These are phyloP conservation scores for Steatocranus sp. DNA, from an alignment of 2,797 vertebrate species.

Conservation along the genomic window DNA sequence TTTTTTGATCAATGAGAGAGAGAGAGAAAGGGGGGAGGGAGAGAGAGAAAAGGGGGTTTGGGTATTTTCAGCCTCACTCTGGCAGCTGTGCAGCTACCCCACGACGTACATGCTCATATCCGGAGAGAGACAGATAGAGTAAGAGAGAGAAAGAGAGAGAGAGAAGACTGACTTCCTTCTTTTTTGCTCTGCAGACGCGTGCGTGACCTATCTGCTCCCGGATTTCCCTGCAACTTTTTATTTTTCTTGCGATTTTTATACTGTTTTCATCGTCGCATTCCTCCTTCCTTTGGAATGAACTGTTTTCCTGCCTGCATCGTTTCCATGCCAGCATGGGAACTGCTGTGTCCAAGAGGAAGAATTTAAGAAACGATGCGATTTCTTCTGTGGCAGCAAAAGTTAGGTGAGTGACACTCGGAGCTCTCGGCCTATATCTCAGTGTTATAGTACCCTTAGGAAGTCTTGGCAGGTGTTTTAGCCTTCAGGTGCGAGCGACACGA, in stretches of 20 bases:
- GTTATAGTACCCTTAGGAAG: background rate
- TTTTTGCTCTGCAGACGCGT: conserved; percentile 32
- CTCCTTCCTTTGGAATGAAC: conserved; percentile 74
- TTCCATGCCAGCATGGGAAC: conserved; percentile 92
- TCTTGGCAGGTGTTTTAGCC: background rate
- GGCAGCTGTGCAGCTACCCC: conserved; percentile 52
- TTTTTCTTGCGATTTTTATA: background rate
- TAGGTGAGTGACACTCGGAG: conserved; percentile 80
- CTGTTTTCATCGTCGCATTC: conserved; percentile 32
- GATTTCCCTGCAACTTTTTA: conserved; percentile 49
- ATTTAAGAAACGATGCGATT: conserved; percentile 93
- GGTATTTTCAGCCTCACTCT: conserved; percentile 57
- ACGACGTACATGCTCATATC: conserved; percentile 48
- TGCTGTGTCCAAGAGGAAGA: conserved; percentile 93
- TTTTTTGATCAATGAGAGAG: conserved; percentile 63
- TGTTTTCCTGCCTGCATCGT: conserved; percentile 70
- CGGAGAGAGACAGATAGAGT: background rate
- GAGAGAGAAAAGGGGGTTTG: background rate
- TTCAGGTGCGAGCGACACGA: background rate
- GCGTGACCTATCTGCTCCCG: conserved; percentile 24
- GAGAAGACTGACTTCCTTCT: background rate
- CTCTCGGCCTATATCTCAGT: background rate
- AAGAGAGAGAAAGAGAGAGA: background rate
- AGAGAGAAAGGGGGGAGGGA: background rate
- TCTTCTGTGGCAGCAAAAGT: conserved; percentile 97